Conservation (phyloP, 2,888 invertebrate species). For the Pandemis corylana region DNA sequence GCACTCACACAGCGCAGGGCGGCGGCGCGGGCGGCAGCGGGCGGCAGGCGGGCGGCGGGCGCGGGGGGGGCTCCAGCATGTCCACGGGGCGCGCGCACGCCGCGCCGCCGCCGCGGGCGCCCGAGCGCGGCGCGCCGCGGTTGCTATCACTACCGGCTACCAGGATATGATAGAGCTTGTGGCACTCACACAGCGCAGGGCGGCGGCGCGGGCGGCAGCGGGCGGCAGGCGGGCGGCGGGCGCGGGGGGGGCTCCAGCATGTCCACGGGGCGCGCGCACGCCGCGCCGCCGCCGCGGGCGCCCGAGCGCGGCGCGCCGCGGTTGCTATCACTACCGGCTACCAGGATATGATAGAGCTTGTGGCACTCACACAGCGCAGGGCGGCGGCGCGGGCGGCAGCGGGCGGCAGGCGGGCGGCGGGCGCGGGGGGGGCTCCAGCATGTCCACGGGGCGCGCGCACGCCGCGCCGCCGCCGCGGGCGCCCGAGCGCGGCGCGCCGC, state of each 20-base stretch:
- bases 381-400: constrained; percentile 87
- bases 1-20: constrained; percentile 91
- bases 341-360: neutral
- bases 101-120: constrained; percentile 83
- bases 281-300: constrained; percentile 51
- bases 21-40: constrained; percentile 87
- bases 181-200: constrained; percentile 91
- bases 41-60: constrained; percentile 48
- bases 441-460: constrained; percentile 48
- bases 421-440: constrained; percentile 54
- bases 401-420: constrained; percentile 53
- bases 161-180: neutral
- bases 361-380: constrained; percentile 90
- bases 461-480: constrained; percentile 53
- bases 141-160: neutral
- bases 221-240: constrained; percentile 50
- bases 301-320: constrained; percentile 48
- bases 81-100: constrained; percentile 74
- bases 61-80: constrained; percentile 59
- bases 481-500: constrained; percentile 47
- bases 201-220: constrained; percentile 86
- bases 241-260: constrained; percentile 57
- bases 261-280: constrained; percentile 47
- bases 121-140: too few species aligned
- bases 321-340: neutral